Evolutionary conservation across 2,888 invertebrate genomes (phyloP), one percentile per base, ranked within the genome.

Genomic region (Schrankia costaestrigalis): DNA sequence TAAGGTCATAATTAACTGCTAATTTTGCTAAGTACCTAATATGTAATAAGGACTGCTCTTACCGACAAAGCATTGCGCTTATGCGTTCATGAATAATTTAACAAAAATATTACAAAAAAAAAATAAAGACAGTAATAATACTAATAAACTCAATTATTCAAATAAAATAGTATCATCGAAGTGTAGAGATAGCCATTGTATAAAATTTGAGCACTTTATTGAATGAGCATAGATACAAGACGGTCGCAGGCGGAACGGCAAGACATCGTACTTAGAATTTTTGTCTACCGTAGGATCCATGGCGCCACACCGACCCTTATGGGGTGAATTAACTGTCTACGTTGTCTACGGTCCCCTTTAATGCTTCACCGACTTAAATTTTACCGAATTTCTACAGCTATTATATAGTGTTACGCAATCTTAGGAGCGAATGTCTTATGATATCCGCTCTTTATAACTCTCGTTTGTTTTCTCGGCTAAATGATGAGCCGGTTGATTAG

Each of bases 271-370:
- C 78, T 81, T 77, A 82, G 79, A 82, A 78, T 77, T 82, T n/a
- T 84, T 77, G 81, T 83, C 78, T 79, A 84, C 83, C 82, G 80
- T 75, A 83, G 81, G 85, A 86, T 78, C 68, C 41, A 50, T 67
- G 87, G 86, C 87, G 87, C 87, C 87, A 79, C 42, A 63, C 65
- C 78, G 83, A 79, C 86, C 86, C 87, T 85, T 84, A 84, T 81
- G 76, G 82, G 85, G 79, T 74, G 84, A 84, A 84, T 85, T 85
- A 84, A 84, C 82, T 77, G 82, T 81, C 84, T 79, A 71, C 70
- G 64, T 65, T 73, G 72, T 63, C 71, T 59, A 59, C 67, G 44
- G 75, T 79, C 84, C 85, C 86, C 85, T 84, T 81, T 83, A 86
- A 86, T 83, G 81, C 80, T 72, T 66, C 74, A 72, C 72, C 74